Evolutionary conservation across 2,797 vertebrate genomes (phyloP).

Genomic region (Menidia menidia): DNA sequence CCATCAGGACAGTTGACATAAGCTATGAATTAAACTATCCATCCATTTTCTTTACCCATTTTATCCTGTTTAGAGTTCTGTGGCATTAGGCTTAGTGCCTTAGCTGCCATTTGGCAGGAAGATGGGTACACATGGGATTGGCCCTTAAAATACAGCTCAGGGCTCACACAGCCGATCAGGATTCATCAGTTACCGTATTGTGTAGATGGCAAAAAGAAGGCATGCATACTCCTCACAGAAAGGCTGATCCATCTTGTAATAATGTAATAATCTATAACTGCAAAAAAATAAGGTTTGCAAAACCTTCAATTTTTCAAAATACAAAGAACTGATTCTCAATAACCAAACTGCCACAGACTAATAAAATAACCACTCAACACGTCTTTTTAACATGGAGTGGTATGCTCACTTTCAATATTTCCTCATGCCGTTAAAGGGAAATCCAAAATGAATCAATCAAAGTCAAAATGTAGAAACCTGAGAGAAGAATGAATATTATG

Average conservation of each 20-base stretch:
- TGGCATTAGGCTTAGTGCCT: not conserved
- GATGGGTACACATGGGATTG: not conserved
- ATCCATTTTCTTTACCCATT: not conserved
- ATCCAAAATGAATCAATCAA: not conserved
- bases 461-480: not conserved
- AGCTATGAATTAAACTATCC: constrained; percentile 10
- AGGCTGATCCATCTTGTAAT: not conserved
- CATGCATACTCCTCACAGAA: not conserved
- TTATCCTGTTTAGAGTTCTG: not conserved
- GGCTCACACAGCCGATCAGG: not conserved
- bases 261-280: not conserved
- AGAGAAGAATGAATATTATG: not conserved
- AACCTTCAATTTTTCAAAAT: not conserved
- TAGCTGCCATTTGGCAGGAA: not conserved
- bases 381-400: not conserved
- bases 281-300: not conserved
- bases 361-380: not conserved
- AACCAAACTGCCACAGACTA: not conserved
- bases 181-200: constrained; percentile 5
- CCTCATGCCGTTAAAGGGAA: not conserved
- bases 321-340: not conserved
- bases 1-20: constrained; percentile 17
- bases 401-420: not conserved
- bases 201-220: not conserved
- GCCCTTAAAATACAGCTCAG: not conserved